phyloP scores from a whole-genome alignment of 2,888 invertebrate genomes.

The Meteorus colon region DNA sequence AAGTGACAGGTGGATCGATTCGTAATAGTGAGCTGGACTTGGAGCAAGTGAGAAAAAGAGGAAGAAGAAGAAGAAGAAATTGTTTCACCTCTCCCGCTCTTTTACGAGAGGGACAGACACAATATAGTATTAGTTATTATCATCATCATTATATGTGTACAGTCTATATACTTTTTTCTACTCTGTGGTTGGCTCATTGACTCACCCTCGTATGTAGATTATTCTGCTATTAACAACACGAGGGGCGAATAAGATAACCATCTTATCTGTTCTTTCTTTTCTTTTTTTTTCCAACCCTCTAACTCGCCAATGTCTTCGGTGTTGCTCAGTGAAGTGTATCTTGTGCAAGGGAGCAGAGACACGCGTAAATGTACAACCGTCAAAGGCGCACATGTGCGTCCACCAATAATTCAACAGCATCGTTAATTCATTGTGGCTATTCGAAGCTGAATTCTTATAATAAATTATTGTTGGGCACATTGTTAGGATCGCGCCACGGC shows the following conservation, averaged over 20 bases:
- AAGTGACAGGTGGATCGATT: slow-evolving; percentile 70
- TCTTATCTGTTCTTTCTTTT: slow-evolving; percentile 1
- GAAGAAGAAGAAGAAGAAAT: not conserved
- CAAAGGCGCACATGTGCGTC: slow-evolving; percentile 43
- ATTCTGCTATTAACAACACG: not conserved
- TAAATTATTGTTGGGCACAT: slow-evolving; percentile 1
- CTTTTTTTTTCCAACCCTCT: not conserved
- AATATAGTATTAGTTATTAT: not conserved
- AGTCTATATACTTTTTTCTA: not conserved
- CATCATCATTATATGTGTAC: not conserved
- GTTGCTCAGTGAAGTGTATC: slow-evolving; percentile 10
- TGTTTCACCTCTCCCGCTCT: too few relatives aligned
- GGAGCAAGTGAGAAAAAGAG: not conserved
- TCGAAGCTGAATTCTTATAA: not conserved
- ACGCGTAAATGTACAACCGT: slow-evolving; percentile 40
- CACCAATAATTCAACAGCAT: slow-evolving; percentile 29
- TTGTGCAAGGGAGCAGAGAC: slow-evolving; percentile 25
- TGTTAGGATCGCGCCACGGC: not conserved
- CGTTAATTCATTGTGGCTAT: slow-evolving; percentile 4
- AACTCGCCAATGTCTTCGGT: slow-evolving; percentile 30
- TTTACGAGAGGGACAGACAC: not conserved
- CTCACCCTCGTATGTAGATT: not conserved
- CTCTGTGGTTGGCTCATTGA: not conserved
- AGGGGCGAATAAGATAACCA: not conserved
- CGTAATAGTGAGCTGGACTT: slow-evolving; percentile 30